Evolutionary conservation across 2,888 invertebrate species (phyloP), one percentile per base, ranked within the genome.

Genomic region (Mechanitis mazaeus): DNA sequence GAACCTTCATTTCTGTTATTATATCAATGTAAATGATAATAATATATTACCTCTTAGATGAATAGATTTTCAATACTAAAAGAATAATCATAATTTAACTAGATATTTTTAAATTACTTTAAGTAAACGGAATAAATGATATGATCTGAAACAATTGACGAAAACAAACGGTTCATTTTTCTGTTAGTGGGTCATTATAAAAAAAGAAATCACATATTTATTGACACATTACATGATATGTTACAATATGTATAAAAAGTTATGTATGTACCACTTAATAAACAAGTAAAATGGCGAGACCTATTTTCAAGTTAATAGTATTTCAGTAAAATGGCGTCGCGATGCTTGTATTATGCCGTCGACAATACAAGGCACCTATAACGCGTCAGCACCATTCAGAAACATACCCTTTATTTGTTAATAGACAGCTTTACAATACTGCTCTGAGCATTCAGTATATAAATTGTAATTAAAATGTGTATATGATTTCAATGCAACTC

Each of bases 401-500:
- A 75, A 73, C 77, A 71, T 71, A 72, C 75, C 78, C 79, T 80
- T 77, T 79, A 82, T 80, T 80, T 79, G 75, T 76, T 79, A 79
- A 79, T 73, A 77, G 79, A 74, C 76, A 72, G 72, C 70, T 61
- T 68, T 68, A 81, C 81, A 82, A 81, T 74, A 68, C 72, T 66
- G 67, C 66, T 69, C 69, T 69, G 72, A 76, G 71, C 75, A 73
- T 77, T 76, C 73, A 75, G 59, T 68, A 69, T 72, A 70, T 72
- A 71, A 73, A 74, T 73, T 73, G 69, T 75, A 74, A 79, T 79
- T 75, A 75, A 71, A 75, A 75, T 73, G 72, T 69, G 71, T 68
- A 74, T 74, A 69, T 67, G 64, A 67, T 68, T 69, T 58, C 54
- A 55, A 64, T 68, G 66, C 45, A 65, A 63, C 55, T 61, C 64